A percentile compares a stretch with the other conserved stretches of the same genome.
These are phyloP conservation scores for Sminthurides aquaticus DNA, from an alignment of 2,888 invertebrate genomes.

Conservation along the genomic window DNA sequence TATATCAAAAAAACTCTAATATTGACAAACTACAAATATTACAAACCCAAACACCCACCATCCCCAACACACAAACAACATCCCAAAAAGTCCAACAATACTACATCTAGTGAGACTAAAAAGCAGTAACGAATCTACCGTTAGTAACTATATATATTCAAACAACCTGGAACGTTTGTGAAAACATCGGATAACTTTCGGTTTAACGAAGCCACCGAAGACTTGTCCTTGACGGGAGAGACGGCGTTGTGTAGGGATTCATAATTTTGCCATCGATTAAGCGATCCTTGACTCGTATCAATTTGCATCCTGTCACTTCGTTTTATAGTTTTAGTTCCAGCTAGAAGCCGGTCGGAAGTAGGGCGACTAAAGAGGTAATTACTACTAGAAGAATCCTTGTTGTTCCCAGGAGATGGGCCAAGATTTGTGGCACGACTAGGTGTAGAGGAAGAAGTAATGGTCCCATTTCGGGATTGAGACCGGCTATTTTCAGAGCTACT, in stretches of 20 bases:
- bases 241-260: slow-evolving; percentile 33
- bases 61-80: too few species aligned
- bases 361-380: not conserved
- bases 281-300: not conserved
- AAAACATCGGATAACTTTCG: too few species aligned
- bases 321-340: not conserved
- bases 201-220: too few species aligned
- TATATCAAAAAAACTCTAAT: too few species aligned
- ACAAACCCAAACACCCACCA: too few species aligned
- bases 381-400: not conserved
- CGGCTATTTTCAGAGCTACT: not conserved
- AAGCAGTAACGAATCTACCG: too few species aligned
- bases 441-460: not conserved
- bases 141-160: too few species aligned
- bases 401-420: not conserved
- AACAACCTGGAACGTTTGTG: too few species aligned
- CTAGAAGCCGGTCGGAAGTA: not conserved
- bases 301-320: not conserved
- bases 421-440: not conserved
- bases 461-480: not conserved
- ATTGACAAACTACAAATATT: too few species aligned
- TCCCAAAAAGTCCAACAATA: too few species aligned
- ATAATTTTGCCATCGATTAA: slow-evolving; percentile 42
- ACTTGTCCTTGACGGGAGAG: not conserved
- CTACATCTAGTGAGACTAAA: too few species aligned